Conservation (phyloP, 2,113 vertebrate species). For the Scalopus aquaticus region DNA sequence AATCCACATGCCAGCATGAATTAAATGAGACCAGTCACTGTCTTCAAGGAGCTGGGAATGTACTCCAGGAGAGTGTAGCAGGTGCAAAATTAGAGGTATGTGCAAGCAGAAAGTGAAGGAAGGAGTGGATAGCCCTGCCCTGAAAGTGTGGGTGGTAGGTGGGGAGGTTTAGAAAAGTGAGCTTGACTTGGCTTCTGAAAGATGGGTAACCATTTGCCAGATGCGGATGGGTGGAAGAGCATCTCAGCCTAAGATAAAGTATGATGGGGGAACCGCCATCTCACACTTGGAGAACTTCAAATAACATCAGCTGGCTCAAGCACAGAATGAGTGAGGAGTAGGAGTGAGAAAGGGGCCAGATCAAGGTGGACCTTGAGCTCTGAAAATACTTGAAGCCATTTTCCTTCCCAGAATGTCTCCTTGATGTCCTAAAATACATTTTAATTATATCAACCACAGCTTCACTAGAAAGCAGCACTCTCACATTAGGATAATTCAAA, state of each 20-base stretch:
- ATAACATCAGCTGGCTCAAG: background rate
- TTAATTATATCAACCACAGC: background rate
- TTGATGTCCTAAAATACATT: background rate
- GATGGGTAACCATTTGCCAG: background rate
- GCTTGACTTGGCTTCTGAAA: background rate
- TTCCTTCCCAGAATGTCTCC: background rate
- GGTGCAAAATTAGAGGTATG: background rate
- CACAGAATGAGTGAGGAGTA: background rate
- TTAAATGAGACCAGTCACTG: background rate
- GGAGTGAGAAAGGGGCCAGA: background rate
- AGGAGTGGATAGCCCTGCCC: background rate
- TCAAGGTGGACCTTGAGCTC: background rate
- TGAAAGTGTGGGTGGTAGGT: background rate
- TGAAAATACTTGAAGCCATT: background rate
- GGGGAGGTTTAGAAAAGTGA: background rate
- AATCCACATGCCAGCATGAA: background rate
- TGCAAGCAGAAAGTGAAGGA: background rate
- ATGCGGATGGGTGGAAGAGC: background rate
- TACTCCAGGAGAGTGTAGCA: background rate
- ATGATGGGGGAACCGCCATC: background rate
- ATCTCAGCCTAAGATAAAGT: background rate
- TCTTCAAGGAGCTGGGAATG: background rate
- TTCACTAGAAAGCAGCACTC: background rate
- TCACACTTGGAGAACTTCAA: background rate
- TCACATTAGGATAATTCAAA: background rate